Evolutionary conservation across 2,888 invertebrate species (phyloP).

Genomic region (Morinoia aosen): DNA sequence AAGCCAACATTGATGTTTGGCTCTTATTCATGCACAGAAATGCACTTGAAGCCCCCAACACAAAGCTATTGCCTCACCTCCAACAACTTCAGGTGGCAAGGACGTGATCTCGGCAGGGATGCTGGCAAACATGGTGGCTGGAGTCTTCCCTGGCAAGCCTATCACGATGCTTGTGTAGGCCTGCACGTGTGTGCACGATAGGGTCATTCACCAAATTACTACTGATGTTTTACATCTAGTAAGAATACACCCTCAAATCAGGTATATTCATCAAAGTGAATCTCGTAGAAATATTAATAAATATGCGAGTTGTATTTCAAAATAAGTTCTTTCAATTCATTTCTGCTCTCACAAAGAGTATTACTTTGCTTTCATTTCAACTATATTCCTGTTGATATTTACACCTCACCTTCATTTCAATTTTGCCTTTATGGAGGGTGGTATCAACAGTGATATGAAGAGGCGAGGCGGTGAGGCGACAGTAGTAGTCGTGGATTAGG

Average conservation of each 20-base stretch:
- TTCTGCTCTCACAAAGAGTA: too few relatives aligned
- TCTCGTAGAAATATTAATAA: too few relatives aligned
- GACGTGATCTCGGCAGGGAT: constrained; percentile 89
- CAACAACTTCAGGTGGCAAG: constrained; percentile 89
- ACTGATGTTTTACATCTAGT: background rate
- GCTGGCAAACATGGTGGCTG: constrained; percentile 96
- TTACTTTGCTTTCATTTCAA: too few relatives aligned
- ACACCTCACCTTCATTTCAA: constrained; percentile 84
- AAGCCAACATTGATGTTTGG: too few relatives aligned
- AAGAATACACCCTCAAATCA: too few relatives aligned
- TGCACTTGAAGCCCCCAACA: too few relatives aligned
- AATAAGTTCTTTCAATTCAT: too few relatives aligned
- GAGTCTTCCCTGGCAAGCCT: constrained; percentile 93
- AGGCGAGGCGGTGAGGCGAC: constrained; percentile 79
- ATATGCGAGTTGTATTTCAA: too few relatives aligned
- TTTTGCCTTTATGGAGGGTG: constrained; percentile 85
- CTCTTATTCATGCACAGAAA: too few relatives aligned
- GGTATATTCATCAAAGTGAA: background rate
- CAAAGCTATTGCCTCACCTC: constrained; percentile 72
- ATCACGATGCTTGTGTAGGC: constrained; percentile 72
- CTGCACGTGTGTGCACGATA: background rate
- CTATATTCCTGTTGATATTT: background rate
- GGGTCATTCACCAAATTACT: background rate
- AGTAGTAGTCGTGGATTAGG: constrained; percentile 97
- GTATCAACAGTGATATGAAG: constrained; percentile 97